Evolutionary conservation across 1,140 invertebrate genomes (phyloP), one percentile per base, ranked within the genome.

Genomic region (Penaeus vannamei): DNA sequence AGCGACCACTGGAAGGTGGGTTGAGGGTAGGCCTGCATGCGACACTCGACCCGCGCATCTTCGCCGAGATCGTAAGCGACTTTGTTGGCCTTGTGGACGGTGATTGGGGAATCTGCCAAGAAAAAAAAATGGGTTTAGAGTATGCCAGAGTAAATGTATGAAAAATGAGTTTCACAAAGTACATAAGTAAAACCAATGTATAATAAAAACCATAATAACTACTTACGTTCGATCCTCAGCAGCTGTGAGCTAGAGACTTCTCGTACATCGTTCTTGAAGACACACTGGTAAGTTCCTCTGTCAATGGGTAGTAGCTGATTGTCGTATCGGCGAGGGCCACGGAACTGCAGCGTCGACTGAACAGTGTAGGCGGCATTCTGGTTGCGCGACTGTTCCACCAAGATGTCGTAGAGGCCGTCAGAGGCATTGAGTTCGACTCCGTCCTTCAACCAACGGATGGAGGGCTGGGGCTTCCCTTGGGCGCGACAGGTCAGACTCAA

Each of bases 1-100:
- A 95, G 97, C 90, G 95, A 97, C 97, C 97, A 98, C 91, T 98
- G 97, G 93, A 98, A 98, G 92, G 97, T 96, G 0, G 97, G 97
- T 92, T 96, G 96, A 0, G 97, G 98, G 93, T 97, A 98, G 0
- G 97, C 97, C 92, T 98, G 97, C 4, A 98, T 97, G 92, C 96
- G 95, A 93, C 98, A 98, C 4, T 96, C 94, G 19, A 98, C 96
- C 92, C 97, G 95, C 0, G 97, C 97, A 0, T 95, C 96, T 92
- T 98, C 97, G 20, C 95, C 94, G 2, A 97, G 92, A 92, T 98
- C 97, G 91, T 96, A 97, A 7, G 97, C 97, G 0, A 98, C 97
- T 93, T 98, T 97, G 87, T 96, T 97, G 92, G 97, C 96, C 87
- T 96, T 95, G 92, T 97, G 96, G 20, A 97, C 94, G 10, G 96